A percentile compares a stretch with the other conserved stretches of the same genome.
These are phyloP conservation scores for Lontra canadensis DNA, from an alignment of 2,113 vertebrate genomes.

Conservation along the genomic window DNA sequence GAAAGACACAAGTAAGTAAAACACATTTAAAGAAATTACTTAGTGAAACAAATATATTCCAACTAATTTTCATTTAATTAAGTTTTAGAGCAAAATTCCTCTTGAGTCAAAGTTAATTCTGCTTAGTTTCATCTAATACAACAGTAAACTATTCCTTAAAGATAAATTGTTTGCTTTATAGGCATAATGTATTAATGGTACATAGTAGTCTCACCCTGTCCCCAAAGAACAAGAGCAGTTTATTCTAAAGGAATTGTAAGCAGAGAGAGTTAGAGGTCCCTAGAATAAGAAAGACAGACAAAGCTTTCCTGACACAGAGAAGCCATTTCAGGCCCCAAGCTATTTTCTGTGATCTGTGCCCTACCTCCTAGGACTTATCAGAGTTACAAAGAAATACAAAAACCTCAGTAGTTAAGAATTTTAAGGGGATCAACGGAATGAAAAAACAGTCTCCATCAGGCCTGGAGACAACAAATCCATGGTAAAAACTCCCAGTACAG, in stretches of 20 bases:
- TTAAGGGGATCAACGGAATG: neutral
- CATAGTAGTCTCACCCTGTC: neutral
- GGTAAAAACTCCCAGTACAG: neutral
- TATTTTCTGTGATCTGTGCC: neutral
- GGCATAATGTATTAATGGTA: neutral
- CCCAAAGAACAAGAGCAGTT: neutral
- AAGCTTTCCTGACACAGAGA: neutral
- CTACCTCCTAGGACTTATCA: neutral
- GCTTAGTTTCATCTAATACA: neutral
- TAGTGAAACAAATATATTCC: constrained; percentile 30
- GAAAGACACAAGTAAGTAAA: constrained; percentile 15
- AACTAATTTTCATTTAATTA: constrained; percentile 48
- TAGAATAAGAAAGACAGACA: neutral
- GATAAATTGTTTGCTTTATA: neutral
- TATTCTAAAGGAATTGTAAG: neutral
- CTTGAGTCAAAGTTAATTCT: constrained; percentile 32
- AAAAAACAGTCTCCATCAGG: neutral
- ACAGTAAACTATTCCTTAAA: neutral
- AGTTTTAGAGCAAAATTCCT: neutral
- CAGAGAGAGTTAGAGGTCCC: neutral
- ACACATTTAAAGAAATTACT: neutral
- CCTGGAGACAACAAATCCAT: neutral
- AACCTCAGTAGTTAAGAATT: neutral
- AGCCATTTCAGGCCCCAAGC: neutral
- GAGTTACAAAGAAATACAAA: neutral